phyloP scores from a whole-genome alignment of 1,140 invertebrate species.

The Lepidotrigona ventralis region DNA sequence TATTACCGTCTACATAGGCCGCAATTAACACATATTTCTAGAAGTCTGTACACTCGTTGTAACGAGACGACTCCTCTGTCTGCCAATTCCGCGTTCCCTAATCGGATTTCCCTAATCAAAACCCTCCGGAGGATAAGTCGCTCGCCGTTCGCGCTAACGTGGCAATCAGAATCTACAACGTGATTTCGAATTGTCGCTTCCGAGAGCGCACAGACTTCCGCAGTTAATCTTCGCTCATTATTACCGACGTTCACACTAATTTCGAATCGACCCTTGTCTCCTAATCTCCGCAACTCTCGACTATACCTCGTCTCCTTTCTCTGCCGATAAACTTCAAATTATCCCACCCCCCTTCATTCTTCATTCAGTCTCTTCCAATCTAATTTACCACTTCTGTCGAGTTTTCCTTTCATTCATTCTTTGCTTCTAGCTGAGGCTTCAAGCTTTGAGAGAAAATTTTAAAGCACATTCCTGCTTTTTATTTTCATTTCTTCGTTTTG shows the following conservation, averaged over 20 bases:
- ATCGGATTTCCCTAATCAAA: conserved; percentile 6
- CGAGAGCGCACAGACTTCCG: not conserved
- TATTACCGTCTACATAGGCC: not conserved
- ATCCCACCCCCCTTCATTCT: not conserved
- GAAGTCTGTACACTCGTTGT: not conserved
- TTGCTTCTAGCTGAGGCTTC: too few species aligned
- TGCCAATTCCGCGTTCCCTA: not conserved
- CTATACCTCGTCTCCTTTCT: not conserved
- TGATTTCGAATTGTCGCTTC: not conserved
- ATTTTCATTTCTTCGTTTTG: not conserved
- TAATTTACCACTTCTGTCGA: not conserved
- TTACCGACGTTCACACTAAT: not conserved
- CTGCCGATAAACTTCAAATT: not conserved
- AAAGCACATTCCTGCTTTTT: not conserved
- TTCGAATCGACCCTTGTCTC: not conserved
- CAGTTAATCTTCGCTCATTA: not conserved
- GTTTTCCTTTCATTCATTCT: not conserved
- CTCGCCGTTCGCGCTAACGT: not conserved
- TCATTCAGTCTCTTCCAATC: not conserved
- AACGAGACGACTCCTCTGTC: not conserved
- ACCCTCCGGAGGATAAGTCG: not conserved
- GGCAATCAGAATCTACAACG: not conserved
- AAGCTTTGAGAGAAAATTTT: not conserved
- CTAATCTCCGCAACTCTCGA: not conserved
- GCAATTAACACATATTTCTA: conserved; percentile 6